Evolutionary conservation across 2,797 vertebrate species (phyloP), one percentile per base, ranked within the genome.

Genomic region (Pangasius mekongensis): DNA sequence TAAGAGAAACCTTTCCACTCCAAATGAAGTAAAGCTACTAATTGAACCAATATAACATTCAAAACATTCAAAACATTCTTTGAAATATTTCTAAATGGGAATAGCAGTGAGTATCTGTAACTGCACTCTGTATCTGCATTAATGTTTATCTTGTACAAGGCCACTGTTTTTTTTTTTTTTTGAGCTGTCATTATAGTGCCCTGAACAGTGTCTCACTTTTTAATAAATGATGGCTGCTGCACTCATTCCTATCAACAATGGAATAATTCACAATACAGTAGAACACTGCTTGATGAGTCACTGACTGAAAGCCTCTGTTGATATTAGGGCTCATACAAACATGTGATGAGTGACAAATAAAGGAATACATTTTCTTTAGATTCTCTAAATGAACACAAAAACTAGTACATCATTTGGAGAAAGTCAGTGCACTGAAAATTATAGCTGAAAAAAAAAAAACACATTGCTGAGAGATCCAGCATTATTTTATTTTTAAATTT

Each of bases 311-410:
- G 22, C 36, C 16, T 74, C 52, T 69, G 27, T 27, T 33, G 4
- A 39, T 33, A 85, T 85, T 56, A 58, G 22, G 22, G 22, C 67
- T 71, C 62, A 81, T 24, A 16, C 27, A 74, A 54, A 24, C 86
- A 85, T 87, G 76, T 56, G 9, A 69, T 71, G 13, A 80, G 49
- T 54, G 6, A 78, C 20, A 14, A 69, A 36, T 66, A 66, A 66
- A 13, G 33, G 13, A 36, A 36, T 36, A n/a, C 7, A 20, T 36
- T 36, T 69, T 69, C 67, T 20, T 69, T 36, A 36, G 6, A 36
- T 69, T 18, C 14, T 36, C 66, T 69, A 36, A 66, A 13, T 66
- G 1, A 11, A 64, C 62, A 11, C 62, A 64, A 10, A 18, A 8
- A 64, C 27, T n/a, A 66, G 27, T 0, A 66, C 27, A 4, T 66